Evolutionary conservation across 2,888 invertebrate species (phyloP).

Genomic region (Autographa gamma): DNA sequence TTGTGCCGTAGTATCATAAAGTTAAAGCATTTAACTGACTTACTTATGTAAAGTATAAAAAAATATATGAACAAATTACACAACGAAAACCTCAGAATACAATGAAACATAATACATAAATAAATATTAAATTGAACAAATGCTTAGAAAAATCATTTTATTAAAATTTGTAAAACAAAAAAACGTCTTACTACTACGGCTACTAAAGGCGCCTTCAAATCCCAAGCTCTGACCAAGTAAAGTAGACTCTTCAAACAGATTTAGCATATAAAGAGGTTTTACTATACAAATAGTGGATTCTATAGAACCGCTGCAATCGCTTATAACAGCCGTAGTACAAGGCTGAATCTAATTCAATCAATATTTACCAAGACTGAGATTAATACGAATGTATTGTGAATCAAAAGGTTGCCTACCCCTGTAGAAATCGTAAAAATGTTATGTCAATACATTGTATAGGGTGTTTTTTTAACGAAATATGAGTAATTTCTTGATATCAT

Average conservation of each 20-base stretch:
- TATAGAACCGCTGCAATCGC: neutral
- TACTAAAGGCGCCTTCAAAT: neutral
- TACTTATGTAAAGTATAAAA: too few relatives aligned
- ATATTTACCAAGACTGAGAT: slow-evolving; percentile 7
- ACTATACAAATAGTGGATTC: neutral
- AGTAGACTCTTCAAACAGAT: slow-evolving; percentile 1
- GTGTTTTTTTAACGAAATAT: neutral
- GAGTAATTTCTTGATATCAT: too few relatives aligned
- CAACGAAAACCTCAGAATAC: too few relatives aligned
- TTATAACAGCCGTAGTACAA: neutral
- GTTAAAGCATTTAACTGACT: too few relatives aligned
- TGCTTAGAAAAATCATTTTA: neutral
- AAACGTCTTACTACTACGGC: neutral
- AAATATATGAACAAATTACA: too few relatives aligned
- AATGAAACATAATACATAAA: too few relatives aligned
- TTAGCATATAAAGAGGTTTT: slow-evolving; percentile 5
- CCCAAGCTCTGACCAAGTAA: neutral
- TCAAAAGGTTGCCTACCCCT: slow-evolving; percentile 3
- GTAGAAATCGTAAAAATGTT: neutral
- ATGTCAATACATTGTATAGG: slow-evolving; percentile 4
- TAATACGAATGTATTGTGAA: neutral
- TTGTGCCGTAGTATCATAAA: too few relatives aligned
- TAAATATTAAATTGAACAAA: too few relatives aligned
- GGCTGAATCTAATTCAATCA: slow-evolving; percentile 5
- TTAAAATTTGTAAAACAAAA: neutral